Evolutionary conservation across 2,888 invertebrate species (phyloP), one percentile per base, ranked within the genome.

Genomic region (Drosophila koepferae): DNA sequence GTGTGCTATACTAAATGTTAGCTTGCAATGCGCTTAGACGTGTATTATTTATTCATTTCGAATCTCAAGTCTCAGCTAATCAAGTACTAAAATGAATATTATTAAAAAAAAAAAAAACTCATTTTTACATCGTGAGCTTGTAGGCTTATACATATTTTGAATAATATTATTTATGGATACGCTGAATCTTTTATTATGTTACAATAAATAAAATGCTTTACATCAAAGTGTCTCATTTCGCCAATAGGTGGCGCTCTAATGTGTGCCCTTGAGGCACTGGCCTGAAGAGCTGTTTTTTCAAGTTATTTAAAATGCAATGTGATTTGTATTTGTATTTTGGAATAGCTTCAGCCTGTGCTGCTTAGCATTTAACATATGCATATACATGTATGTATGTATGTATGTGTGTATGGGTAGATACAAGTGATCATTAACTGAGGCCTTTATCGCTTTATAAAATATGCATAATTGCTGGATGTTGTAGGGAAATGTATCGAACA

Each of bases 381-480:
- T 58, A 53, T 53, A 2, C 0, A 38, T 36, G 12, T 14, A 4
- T 1, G 5, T 14, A 38, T 38, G 14, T 2, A 28, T 3, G 23
- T 23, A 3, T 23, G 23, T 4, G 5, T 28, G 28, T 28, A 28
- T 28, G 28, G 28, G 28, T 28, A 28, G 28, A 28, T 28, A 28
- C 28, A 56, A 63, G 38, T 44, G 48, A 53, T 55, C 58, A 77
- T 76, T 72, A 58, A 65, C 75, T 80, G 62, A 62, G 68, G 68
- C 55, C 46, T 69, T 60, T 67, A 77, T 63, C 69, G 77, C 67
- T 69, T 72, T 77, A 77, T 77, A 75, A 84, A 58, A 84, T 83
- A 78, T 77, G 82, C 85, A 68, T 87, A 84, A 81, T 89, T 74
- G 69, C 54, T 48, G 73, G 78, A 74, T 74, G 74, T 89, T 76